Evolutionary conservation across 2,113 vertebrate species (phyloP), one percentile per base, ranked within the genome.

Genomic region (Coptodon bakossiorum): DNA sequence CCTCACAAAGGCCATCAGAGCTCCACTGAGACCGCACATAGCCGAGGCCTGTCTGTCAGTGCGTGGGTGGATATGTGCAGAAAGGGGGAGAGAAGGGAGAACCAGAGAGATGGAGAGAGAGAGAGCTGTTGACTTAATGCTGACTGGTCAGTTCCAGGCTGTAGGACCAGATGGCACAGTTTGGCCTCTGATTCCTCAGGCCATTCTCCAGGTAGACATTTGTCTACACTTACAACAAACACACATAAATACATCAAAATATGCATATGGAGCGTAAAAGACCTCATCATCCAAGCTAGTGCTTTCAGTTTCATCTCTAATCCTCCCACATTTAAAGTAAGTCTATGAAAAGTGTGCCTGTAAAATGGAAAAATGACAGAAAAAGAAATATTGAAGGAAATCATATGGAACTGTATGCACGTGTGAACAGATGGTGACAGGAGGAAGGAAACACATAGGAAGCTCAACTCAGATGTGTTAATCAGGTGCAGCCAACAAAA

Each of bases 81-180:
- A 88, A 36, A 45, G 36, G 6, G 54, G 38, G 45, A 19, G 50
- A 40, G 8, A 12, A 17, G 38, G 68, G 34, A 71, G 31, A 53
- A 80, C 76, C 9, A 22, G 38, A 31, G 50, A 57, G 36, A 56
- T 52, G 11, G 11, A 80, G 11, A 59, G 81, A 85, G 66, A 12
- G 2, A 38, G 76, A 68, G 80, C 43, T 56, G 79, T 63, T 19
- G 86, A 85, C 50, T 87, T 88, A 92, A 63, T 93, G 93, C 94
- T 94, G 95, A 94, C 92, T 92, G 88, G 90, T 93, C 92, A 93
- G 85, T 90, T 92, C 40, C 38, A 52, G 82, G 54, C 91, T 61
- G 80, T 7, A 68, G 83, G 91, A 92, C 78, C 95, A 95, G 92
- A 94, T 95, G 95, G 95, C 83, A 68, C 43, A 40, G 80, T 91